A percentile compares a stretch with the other conserved stretches of the same genome.
Conservation (phyloP, 2,797 vertebrate genomes). For the Microcaecilia unicolor region DNA sequence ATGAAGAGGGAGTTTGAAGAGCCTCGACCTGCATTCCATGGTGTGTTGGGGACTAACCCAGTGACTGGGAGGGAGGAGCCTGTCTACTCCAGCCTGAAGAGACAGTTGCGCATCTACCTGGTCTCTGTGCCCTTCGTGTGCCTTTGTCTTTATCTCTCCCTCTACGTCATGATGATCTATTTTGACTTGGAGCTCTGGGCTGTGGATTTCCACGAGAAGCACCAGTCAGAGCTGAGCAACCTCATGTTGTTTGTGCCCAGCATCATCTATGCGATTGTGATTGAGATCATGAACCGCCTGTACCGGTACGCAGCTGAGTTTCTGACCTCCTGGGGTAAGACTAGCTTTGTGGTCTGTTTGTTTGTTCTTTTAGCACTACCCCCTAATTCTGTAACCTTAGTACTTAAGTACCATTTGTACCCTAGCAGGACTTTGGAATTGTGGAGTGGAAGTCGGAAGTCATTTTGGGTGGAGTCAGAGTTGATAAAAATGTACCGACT, state of each 20-base stretch:
- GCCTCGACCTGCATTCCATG: constrained; percentile 86
- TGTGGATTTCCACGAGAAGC: constrained; percentile 52
- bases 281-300: constrained; percentile 86
- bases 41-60: constrained; percentile 75
- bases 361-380: no score
- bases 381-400: no score
- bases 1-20: constrained; percentile 92
- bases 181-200: constrained; percentile 80
- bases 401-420: no score
- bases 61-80: constrained; percentile 86
- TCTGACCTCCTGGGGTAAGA: constrained; percentile 91
- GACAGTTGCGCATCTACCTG: constrained; percentile 81
- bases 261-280: constrained; percentile 87
- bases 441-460: no score
- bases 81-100: constrained; percentile 70
- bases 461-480: no score
- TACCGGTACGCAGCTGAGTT: constrained; percentile 88
- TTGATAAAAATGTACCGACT: no score
- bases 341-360: no score
- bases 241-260: constrained; percentile 79
- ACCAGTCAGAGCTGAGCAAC: constrained; percentile 60
- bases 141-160: constrained; percentile 81
- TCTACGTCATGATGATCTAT: constrained; percentile 92
- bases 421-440: no score
- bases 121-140: constrained; percentile 92